Base-by-base conservation (phyloP, 2,113 vertebrate species). In the Amblyornis subalaris region DNA sequence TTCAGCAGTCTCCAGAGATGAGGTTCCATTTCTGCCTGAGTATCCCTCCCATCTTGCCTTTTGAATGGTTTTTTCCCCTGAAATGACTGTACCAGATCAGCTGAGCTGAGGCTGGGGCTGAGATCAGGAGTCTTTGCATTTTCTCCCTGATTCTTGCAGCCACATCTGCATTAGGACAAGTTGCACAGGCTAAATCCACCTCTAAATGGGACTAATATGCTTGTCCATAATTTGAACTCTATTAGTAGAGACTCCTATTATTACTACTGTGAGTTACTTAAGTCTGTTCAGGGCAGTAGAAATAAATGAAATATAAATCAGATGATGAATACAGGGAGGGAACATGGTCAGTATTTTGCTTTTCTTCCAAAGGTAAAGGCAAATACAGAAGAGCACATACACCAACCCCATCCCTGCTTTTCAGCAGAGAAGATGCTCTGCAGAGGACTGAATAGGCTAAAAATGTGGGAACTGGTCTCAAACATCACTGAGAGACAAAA, bases 241-340 rank as follows among this genome's bases (percentile, higher is more conserved):
- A 33, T 82, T 89, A 79, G 62, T 69, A 85, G 50, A 93, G 87
- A 87, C 66, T 83, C 40, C 22, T 88, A 3, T 85, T 89, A 82
- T 76, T 95, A 75, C 53, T 69, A 40, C n/a, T 82, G 76, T 20
- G 50, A 83, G 51, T 85, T 82, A 79, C 50, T 70, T 88, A 73
- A 66, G 33, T 79, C 87, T 91, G 51, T 89, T 87, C 84, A n/a
- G 50, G 85, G 62, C 72, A 80, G 64, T 44, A 93, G 87, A 89
- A 93, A 91, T 64, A 92, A 86, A 95, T 70, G 6, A 93, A 85
- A 94, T 54, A 57, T 76, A 82, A 79, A 87, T 82, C 54, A 76
- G 47, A 25, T 66, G 47, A 70, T 66, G 38, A 87, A 81, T 70
- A 83, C 7, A 70, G 58, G 38, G 42, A 93, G 29, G 25, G 44